Base-by-base conservation (phyloP, 2,888 invertebrate genomes). In the Phytoseiulus persimilis region DNA sequence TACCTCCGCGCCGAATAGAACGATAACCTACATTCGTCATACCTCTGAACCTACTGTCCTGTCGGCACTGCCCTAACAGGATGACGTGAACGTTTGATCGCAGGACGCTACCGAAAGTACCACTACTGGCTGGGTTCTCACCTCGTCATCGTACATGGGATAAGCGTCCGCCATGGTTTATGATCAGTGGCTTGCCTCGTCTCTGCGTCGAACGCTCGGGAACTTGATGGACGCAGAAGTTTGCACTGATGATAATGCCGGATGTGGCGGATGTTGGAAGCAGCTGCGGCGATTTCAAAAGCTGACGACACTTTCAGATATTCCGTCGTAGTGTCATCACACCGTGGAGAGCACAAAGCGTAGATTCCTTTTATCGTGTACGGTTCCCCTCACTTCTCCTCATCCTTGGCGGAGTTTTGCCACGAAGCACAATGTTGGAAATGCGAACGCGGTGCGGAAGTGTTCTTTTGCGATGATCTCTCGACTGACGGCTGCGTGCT, bases 61-160 rank as follows among this genome's bases (percentile, higher is more conserved):
- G 32, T 33, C 83, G 6, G n/a, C 33, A 31, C 83, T 83, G 6
- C 31, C 31, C 31, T 83, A 32, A 83, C 31, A 11, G 83, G 11
- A 33, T 83, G 1, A 31, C 33, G 0, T 14, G 14, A 0, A n/a
- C 11, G 6, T 32, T 2, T 87, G 31, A 1, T 33, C 31, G 2
- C 84, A 5, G 45, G 0, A 32, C 11, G n/a, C 33, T 87, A 33
- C 31, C 39, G 14, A 32, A 33, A n/a, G 9, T 87, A 33, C 87
- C 87, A 87, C n/a, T n/a, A 33, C 33, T 87, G 87, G 87, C 87
- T 87, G 33, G 87, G 87, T 87, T 87, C 87, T 87, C 87, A 87
- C 87, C 87, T 87, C 87, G 87, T 87, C 87, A 87, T 87, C 87
- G 45, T 87, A 87, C 87, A 87, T 87, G 32, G 87, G 87, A 33